Evolutionary conservation across 2,888 invertebrate genomes (phyloP).

Genomic region (Acrobeloides nanus): DNA sequence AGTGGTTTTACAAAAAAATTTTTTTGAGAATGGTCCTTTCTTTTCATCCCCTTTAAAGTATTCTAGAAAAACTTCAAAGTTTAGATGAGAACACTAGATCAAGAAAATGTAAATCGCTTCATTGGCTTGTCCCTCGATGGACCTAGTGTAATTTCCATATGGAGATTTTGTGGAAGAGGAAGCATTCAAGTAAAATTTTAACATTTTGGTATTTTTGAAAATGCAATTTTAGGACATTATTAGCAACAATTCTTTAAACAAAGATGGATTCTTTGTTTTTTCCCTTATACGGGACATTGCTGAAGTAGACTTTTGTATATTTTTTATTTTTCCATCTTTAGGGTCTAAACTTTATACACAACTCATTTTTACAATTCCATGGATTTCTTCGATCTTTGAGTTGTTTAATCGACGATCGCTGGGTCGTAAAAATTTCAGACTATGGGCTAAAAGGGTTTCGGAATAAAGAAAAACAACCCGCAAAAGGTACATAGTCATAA

Average conservation of each 20-base stretch:
- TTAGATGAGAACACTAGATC: conserved; percentile 24
- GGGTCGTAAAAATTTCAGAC: conserved; percentile 13
- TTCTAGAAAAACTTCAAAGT: no score
- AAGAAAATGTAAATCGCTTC: conserved; percentile 46
- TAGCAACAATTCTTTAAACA: conserved; percentile 20
- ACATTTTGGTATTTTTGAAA: conserved; percentile 31
- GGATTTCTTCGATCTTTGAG: conserved; percentile 15
- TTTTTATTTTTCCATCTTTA: conserved; percentile 5
- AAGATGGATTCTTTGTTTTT: conserved; percentile 44
- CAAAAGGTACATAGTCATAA: conserved; percentile 8
- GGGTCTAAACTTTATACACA: conserved; percentile 16
- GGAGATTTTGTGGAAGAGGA: conserved; percentile 35
- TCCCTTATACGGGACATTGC: conserved; percentile 40
- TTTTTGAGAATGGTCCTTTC: no score
- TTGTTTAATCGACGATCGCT: conserved; percentile 15
- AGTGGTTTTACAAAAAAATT: no score
- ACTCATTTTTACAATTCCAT: conserved; percentile 12
- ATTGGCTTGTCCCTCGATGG: conserved; percentile 41
- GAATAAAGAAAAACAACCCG: conserved; percentile 1
- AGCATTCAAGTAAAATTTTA: no score
- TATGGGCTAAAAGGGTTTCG: conserved; percentile 21
- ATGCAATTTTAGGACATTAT: conserved; percentile 24
- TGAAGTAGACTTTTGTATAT: conserved; percentile 30
- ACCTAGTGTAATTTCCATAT: conserved; percentile 32
- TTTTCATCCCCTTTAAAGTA: no score